Evolutionary conservation across 2,797 vertebrate genomes (phyloP).

Genomic region (Scarus forsteni): DNA sequence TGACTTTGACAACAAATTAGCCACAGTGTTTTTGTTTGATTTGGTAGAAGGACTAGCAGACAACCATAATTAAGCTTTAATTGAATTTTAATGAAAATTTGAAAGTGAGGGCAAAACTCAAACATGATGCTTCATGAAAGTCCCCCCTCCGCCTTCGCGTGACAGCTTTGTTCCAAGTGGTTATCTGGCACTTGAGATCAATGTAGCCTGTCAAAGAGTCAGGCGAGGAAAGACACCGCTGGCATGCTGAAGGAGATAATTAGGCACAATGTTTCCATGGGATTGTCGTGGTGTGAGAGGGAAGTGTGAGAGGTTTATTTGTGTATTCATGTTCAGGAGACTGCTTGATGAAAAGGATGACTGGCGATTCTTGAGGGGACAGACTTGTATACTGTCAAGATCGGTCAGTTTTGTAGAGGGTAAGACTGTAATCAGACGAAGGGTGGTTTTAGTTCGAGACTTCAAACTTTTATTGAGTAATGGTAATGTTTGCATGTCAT

Average conservation of each 20-base stretch:
- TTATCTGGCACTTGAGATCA: slow-evolving; percentile 56
- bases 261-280: slow-evolving; percentile 66
- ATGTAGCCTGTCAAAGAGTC: slow-evolving; percentile 52
- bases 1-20: slow-evolving; percentile 7
- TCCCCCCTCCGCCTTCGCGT: neutral
- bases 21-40: neutral
- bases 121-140: slow-evolving; percentile 16
- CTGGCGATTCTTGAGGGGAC: slow-evolving; percentile 29
- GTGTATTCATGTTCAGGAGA: slow-evolving; percentile 14
- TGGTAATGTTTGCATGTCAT: no score
- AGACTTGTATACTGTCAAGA: slow-evolving; percentile 21
- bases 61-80: neutral
- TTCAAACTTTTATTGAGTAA: no score
- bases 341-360: slow-evolving; percentile 33
- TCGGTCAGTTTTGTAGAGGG: slow-evolving; percentile 28
- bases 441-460: neutral
- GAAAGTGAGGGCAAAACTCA: slow-evolving; percentile 3
- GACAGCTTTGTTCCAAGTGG: slow-evolving; percentile 41
- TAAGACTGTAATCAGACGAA: slow-evolving; percentile 39
- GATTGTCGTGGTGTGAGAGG: slow-evolving; percentile 48
- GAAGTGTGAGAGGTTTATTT: slow-evolving; percentile 51
- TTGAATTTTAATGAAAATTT: slow-evolving; percentile 9
- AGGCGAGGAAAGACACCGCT: slow-evolving; percentile 37
- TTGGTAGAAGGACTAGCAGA: neutral
- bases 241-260: slow-evolving; percentile 58